Base-by-base conservation (phyloP, 2,113 vertebrate species). In the Sinocyclocheilus rhinocerous region DNA sequence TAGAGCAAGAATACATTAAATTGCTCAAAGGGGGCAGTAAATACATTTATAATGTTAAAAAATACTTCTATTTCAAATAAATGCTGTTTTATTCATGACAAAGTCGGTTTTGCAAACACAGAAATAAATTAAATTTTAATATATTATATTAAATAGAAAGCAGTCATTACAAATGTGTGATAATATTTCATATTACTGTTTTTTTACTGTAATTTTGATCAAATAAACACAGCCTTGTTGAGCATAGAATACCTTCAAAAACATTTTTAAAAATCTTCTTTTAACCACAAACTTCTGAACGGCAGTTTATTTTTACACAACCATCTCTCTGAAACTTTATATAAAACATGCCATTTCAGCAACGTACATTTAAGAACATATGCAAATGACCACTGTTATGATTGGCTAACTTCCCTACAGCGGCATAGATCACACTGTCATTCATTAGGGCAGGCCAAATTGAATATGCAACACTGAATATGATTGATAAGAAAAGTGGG, bases 401-500 rank as follows among this genome's bases (percentile, higher is more conserved):
- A 55, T 29, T 26, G 75, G n/a, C 48, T 50, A 50, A 20, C 48
- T 77, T 33, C 16, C 48, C 26, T 20, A 52, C 8, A 77, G 76
- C 9, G 2, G 13, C 73, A 50, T 10, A 26, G 12, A 76, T 50
- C 50, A 77, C 8, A 29, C 13, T 18, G 75, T 55, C 75, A 11
- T 55, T 77, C 13, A 77, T 55, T 16, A 55, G 13, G 48, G 15
- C 76, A 55, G 48, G 22, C 42, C 24, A 77, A 76, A 77, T 26
- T 33, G 9, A 55, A 77, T 33, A 33, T 77, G 76, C 76, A 77
- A 77, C 76, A 33, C 50, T 52, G 50, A 77, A 77, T 77, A 77
- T 77, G 26, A 55, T 33, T 77, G 76, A 77, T 77, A 55, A 55
- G 50, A 77, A 76, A 77, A 55, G 50, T 33, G 76, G 76, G 76